These are phyloP conservation scores for Alosa alosa DNA, from an alignment of 2,113 vertebrate genomes.

Conservation along the genomic window DNA sequence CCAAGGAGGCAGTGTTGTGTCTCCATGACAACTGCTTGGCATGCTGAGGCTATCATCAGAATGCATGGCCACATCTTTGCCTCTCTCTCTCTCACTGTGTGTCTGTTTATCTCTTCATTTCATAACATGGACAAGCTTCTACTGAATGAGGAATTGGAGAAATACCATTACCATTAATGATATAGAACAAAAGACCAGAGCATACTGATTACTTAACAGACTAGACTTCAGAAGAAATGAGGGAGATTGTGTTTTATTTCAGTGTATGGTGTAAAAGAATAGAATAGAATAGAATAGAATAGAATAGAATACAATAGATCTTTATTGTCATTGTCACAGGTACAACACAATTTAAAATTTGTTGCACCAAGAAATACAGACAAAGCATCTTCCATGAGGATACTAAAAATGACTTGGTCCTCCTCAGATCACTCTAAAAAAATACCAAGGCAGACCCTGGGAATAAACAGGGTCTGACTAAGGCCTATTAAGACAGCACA, in stretches of 20 bases:
- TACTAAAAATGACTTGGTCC: neutral
- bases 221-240: neutral
- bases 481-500: neutral
- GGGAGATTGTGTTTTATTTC: neutral
- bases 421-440: neutral
- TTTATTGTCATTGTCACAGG: too few relatives aligned
- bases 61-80: constrained; percentile 48
- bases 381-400: constrained; percentile 15
- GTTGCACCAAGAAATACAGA: neutral
- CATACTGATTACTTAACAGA: neutral
- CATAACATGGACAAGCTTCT: neutral
- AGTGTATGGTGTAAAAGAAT: neutral
- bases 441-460: neutral
- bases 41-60: constrained; percentile 48
- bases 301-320: too few relatives aligned
- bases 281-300: too few relatives aligned
- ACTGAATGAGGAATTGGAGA: neutral
- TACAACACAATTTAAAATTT: too few relatives aligned
- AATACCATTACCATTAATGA: neutral
- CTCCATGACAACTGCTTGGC: constrained; percentile 56
- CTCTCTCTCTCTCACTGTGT: constrained; percentile 22
- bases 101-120: neutral
- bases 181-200: neutral
- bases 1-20: constrained; percentile 47
- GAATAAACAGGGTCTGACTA: neutral